Base-by-base conservation (phyloP, 2,888 invertebrate species). In the Cosmia pyralina region DNA sequence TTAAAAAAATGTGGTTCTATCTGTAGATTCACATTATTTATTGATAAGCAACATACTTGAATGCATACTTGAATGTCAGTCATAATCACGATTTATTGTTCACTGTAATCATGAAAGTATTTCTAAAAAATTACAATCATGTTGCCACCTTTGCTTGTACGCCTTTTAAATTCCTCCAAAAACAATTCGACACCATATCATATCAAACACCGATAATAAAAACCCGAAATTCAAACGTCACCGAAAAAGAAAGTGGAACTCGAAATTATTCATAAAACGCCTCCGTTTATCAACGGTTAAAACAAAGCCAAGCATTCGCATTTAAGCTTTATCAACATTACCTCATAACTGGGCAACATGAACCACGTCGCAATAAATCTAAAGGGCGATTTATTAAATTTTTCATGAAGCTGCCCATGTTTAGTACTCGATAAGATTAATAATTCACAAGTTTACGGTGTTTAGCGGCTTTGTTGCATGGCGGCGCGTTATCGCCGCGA, bases 361-460 rank as follows among this genome's bases (percentile, higher is more conserved):
- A 82, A 86, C 81, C 75, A 86, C 85, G 84, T 88, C 85, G 77
- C 88, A 89, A 93, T 93, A 93, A 94, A 94, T 94, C 91, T 89
- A 90, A 88, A 89, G 85, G 89, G 91, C 92, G 92, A 94, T 94
- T 94, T 93, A 95, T 95, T 94, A 93, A 93, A 94, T 94, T 94
- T 94, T 95, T 94, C 94, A 95, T 94, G 91, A 93, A 92, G 89
- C 88, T 86, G 90, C 91, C 88, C 93, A 91, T 93, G 94, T 94
- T 91, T 89, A 88, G 89, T 89, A 88, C 89, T 92, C 94, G 94
- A 95, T 95, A 95, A 94, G 93, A 94, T 96, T 95, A 96, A 96
- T 96, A 95, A 96, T 96, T 95, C 95, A 96, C 95, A 93, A 94
- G 95, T 95, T 95, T 93, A 95, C 95, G 95, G 95, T 93, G 95